These are phyloP conservation scores for Phenganax stokvisi DNA, from an alignment of 92 coral and sea anemone genomes.

Conservation along the genomic window DNA sequence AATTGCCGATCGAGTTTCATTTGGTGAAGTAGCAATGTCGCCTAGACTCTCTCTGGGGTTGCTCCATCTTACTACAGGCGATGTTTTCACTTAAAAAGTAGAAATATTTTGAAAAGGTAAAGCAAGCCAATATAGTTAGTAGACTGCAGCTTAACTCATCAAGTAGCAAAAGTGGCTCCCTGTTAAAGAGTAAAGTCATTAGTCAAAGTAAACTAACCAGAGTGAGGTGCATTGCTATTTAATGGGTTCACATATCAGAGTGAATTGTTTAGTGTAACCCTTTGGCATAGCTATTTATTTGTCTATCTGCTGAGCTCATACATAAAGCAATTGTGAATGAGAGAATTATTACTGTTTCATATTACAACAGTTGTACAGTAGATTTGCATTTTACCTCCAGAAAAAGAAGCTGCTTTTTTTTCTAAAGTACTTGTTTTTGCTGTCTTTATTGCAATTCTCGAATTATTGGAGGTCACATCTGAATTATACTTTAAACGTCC, in stretches of 20 bases:
- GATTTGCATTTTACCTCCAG: slow-evolving; percentile 26
- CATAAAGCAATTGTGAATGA: too few relatives aligned
- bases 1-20: not conserved
- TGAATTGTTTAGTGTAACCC: too few relatives aligned
- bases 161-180: too few relatives aligned
- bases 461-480: not conserved
- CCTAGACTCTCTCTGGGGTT: not conserved
- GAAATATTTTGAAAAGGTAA: too few relatives aligned
- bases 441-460: not conserved
- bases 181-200: too few relatives aligned
- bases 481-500: not conserved
- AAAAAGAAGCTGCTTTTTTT: slow-evolving; percentile 13
- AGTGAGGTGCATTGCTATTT: too few relatives aligned
- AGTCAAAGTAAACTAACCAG: too few relatives aligned
- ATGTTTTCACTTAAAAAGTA: not conserved
- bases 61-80: not conserved
- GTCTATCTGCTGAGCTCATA: too few relatives aligned
- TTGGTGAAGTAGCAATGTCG: not conserved
- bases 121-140: too few relatives aligned
- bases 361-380: not conserved
- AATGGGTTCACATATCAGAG: too few relatives aligned
- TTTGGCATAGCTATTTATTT: too few relatives aligned
- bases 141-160: too few relatives aligned
- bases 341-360: not conserved
- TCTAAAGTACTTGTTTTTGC: not conserved